Evolutionary conservation across 1,140 invertebrate species (phyloP).

Genomic region (Macrocentrus cingulum): DNA sequence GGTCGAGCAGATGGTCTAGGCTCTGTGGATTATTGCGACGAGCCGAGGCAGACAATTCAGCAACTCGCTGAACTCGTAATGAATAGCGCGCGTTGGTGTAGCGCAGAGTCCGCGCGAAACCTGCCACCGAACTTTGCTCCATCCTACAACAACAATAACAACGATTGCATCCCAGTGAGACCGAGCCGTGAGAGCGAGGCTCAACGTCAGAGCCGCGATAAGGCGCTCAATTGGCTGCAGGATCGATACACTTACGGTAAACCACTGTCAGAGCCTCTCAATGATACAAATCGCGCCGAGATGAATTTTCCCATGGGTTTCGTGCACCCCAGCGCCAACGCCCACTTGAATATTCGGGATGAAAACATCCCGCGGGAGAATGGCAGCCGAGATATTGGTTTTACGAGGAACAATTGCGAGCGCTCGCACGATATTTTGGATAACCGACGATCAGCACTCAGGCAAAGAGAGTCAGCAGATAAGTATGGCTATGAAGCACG

Average conservation of each 20-base stretch:
- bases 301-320: constrained; percentile 39
- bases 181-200: constrained; percentile 5
- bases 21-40: constrained; percentile 7
- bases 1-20: not conserved
- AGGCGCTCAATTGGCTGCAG: constrained; percentile 44
- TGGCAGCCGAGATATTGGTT: too few relatives aligned
- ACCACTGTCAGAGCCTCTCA: not conserved
- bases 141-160: not conserved
- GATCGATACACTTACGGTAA: constrained; percentile 41
- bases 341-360: constrained; percentile 20
- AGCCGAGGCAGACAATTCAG: constrained; percentile 48
- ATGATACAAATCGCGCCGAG: constrained; percentile 9
- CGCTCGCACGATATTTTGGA: too few relatives aligned
- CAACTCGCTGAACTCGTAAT: constrained; percentile 51
- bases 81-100: constrained; percentile 52
- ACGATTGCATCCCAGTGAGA: not conserved
- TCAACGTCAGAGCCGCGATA: constrained; percentile 31
- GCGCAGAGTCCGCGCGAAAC: constrained; percentile 26
- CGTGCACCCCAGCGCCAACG: too few relatives aligned
- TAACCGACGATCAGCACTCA: not conserved
- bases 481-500: constrained; percentile 40
- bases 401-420: too few relatives aligned
- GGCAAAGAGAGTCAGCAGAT: constrained; percentile 43
- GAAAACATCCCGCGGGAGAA: constrained; percentile 3
- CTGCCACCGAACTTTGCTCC: constrained; percentile 15